phyloP scores from a whole-genome alignment of 1,140 invertebrate genomes.

The Polyergus mexicanus region DNA sequence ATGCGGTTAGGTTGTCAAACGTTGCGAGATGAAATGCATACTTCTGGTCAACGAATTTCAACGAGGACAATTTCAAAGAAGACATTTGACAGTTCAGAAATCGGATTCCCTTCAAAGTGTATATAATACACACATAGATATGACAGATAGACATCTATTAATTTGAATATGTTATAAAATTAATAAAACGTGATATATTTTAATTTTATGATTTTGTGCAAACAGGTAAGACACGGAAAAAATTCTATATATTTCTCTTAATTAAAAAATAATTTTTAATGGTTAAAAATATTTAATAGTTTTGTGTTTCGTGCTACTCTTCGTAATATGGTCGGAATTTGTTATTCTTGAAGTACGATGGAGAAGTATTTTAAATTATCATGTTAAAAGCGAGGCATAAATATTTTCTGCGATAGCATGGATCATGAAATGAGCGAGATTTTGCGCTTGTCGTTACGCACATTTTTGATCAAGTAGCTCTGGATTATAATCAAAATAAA shows the following conservation, averaged over 20 bases:
- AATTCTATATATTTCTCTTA: too few species aligned
- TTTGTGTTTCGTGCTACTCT: not conserved
- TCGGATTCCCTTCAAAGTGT: not conserved
- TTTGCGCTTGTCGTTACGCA: not conserved
- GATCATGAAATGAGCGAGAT: not conserved
- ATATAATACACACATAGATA: too few species aligned
- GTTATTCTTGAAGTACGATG: not conserved
- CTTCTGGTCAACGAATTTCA: not conserved
- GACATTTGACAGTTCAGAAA: not conserved
- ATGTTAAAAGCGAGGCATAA: not conserved
- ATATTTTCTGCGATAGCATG: not conserved
- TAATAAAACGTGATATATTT: too few species aligned
- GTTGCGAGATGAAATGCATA: not conserved
- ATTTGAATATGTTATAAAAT: too few species aligned
- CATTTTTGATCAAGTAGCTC: conserved; percentile 19
- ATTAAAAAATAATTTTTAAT: too few species aligned
- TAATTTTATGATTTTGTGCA: too few species aligned
- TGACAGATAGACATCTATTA: too few species aligned
- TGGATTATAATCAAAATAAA: conserved; percentile 37
- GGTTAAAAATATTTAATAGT: too few species aligned
- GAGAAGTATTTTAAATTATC: not conserved
- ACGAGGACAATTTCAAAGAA: not conserved
- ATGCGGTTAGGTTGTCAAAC: conserved; percentile 38
- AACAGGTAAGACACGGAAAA: too few species aligned
- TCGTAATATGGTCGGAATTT: not conserved